Conservation (phyloP, 2,113 vertebrate genomes). For the Pogona vitticeps region DNA sequence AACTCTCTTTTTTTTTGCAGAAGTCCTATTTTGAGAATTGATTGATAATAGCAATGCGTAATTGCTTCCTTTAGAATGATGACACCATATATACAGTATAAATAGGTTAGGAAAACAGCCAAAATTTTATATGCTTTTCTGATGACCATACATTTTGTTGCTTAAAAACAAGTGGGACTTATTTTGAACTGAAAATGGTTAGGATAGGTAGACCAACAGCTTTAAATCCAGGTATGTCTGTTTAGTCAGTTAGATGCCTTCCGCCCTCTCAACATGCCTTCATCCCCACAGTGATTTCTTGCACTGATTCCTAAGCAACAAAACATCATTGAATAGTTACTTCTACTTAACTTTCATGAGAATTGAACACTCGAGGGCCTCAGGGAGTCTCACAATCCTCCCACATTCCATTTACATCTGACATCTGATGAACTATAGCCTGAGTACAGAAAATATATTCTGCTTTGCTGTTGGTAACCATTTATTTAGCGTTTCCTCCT, state of each 20-base stretch:
- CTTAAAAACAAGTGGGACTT: background rate
- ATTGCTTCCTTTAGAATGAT: background rate
- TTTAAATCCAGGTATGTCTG: background rate
- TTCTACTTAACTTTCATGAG: slow-evolving; percentile 11
- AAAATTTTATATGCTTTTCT: background rate
- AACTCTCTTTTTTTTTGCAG: too few relatives aligned
- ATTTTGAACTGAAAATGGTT: background rate
- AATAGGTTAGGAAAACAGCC: background rate
- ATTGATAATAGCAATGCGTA: background rate
- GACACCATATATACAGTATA: background rate
- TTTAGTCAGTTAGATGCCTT: background rate
- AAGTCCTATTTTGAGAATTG: background rate
- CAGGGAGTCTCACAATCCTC: background rate
- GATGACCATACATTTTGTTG: too few relatives aligned
- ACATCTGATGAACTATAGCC: background rate
- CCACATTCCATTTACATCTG: background rate
- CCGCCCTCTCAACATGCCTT: background rate
- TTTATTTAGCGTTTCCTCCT: background rate
- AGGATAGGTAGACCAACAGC: background rate
- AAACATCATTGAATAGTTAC: slow-evolving; percentile 2
- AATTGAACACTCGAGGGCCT: background rate
- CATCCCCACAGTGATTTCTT: background rate
- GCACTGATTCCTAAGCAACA: slow-evolving; percentile 21
- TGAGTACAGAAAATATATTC: background rate
- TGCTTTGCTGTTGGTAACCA: background rate